Percentiles rank a stretch among this genome's conserved stretches.
phyloP scores from a whole-genome alignment of 1,140 invertebrate genomes.

The Notospermus geniculatus region DNA sequence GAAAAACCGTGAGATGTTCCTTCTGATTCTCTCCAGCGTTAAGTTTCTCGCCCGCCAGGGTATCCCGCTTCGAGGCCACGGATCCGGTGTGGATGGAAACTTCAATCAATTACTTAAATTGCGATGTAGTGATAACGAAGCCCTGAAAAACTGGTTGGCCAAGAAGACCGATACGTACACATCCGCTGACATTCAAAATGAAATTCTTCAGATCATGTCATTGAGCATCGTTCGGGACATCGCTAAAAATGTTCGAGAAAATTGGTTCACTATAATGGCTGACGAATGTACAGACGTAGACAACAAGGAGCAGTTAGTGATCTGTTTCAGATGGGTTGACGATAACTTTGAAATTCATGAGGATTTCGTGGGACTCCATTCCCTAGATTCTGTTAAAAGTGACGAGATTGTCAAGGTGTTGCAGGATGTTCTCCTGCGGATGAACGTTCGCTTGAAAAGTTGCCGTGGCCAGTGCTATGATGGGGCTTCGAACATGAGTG shows the following conservation, averaged over 20 bases:
- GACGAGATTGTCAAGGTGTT: too few species aligned
- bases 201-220: constrained; percentile 16
- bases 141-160: constrained; percentile 2
- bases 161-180: constrained; percentile 15
- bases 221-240: constrained; percentile 8
- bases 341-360: too few species aligned
- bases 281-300: constrained; percentile 19
- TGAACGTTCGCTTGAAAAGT: constrained; percentile 6
- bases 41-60: background rate
- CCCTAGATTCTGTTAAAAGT: constrained; percentile 9
- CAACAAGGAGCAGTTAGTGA: constrained; percentile 20
- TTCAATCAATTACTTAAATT: background rate
- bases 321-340: constrained; percentile 15
- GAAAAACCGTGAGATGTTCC: background rate
- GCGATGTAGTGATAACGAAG: background rate
- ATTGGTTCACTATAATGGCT: constrained; percentile 14
- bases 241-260: background rate
- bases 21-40: background rate
- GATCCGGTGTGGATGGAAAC: background rate
- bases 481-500: constrained; percentile 16
- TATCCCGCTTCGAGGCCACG: background rate
- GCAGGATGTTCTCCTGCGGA: constrained; percentile 5
- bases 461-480: constrained; percentile 20
- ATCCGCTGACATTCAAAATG: constrained; percentile 15
- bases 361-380: too few species aligned